A percentile compares a stretch with the other conserved stretches of the same genome.
phyloP scores from a whole-genome alignment of 2,888 invertebrate species.

The Falcaria lacertinaria region DNA sequence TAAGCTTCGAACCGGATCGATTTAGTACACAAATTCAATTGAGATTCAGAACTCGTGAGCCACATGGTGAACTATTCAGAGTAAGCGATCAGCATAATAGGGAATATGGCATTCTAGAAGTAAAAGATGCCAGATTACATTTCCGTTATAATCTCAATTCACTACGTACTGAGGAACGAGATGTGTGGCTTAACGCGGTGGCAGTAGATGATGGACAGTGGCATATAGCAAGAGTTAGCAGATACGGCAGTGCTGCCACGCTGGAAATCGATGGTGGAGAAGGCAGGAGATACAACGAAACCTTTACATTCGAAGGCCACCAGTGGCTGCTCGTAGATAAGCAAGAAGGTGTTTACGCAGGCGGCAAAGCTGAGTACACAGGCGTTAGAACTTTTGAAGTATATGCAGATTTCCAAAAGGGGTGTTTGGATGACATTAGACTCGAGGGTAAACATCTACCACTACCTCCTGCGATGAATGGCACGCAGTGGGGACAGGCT shows the following conservation, averaged over 20 bases:
- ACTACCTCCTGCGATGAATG: slow-evolving; percentile 95
- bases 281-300: slow-evolving; percentile 95
- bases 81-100: slow-evolving; percentile 96
- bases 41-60: slow-evolving; percentile 95
- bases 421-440: slow-evolving; percentile 86
- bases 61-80: slow-evolving; percentile 94
- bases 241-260: slow-evolving; percentile 95
- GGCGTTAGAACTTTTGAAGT: slow-evolving; percentile 96
- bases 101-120: slow-evolving; percentile 95
- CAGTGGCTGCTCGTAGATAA: slow-evolving; percentile 96
- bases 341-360: slow-evolving; percentile 96
- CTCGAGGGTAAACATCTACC: slow-evolving; percentile 97
- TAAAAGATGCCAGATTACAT: slow-evolving; percentile 92
- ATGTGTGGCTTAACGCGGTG: slow-evolving; percentile 93
- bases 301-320: slow-evolving; percentile 93
- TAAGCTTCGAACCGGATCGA: slow-evolving; percentile 95
- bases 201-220: slow-evolving; percentile 97
- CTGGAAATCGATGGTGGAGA: slow-evolving; percentile 97
- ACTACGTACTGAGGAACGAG: slow-evolving; percentile 92
- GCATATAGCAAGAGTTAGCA: slow-evolving; percentile 95
- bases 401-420: slow-evolving; percentile 96
- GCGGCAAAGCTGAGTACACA: slow-evolving; percentile 96
- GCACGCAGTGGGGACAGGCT: slow-evolving; percentile 97
- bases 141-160: slow-evolving; percentile 97
- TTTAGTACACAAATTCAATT: slow-evolving; percentile 96